Percentiles rank a stretch among this genome's conserved stretches.
phyloP scores from a whole-genome alignment of 92 coral and sea anemone genomes.

The Epizoanthus stellaris region DNA sequence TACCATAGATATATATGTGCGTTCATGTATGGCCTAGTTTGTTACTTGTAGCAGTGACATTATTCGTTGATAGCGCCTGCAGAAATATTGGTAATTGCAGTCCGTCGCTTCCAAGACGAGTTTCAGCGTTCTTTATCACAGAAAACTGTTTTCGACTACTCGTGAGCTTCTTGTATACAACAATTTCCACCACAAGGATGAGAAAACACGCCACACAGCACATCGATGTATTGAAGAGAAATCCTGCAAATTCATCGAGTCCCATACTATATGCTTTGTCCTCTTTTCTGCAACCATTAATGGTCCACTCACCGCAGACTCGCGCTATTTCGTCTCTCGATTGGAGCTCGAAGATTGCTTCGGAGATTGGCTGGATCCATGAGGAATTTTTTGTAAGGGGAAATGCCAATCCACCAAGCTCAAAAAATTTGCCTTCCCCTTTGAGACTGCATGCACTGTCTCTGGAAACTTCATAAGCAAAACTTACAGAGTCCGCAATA shows the following conservation, averaged over 20 bases:
- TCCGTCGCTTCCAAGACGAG: no score
- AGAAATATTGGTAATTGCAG: no score
- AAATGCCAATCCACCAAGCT: conserved; percentile 77
- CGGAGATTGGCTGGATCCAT: conserved; percentile 71
- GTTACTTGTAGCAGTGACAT: no score
- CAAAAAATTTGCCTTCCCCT: conserved; percentile 73
- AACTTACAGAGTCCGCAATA: conserved; percentile 66
- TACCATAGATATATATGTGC: no score
- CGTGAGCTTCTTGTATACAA: conserved; percentile 57
- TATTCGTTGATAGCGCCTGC: no score
- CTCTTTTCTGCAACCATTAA: conserved; percentile 52
- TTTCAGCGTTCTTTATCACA: no score
- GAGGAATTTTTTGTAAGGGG: conserved; percentile 77
- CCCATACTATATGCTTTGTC: conserved; percentile 73
- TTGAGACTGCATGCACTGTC: conserved; percentile 73
- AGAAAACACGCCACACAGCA: conserved; percentile 68
- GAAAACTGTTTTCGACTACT: conserved; percentile 55
- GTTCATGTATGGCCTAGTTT: no score
- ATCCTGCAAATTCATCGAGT: conserved; percentile 76
- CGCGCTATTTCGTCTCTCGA: conserved; percentile 49
- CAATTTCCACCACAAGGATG: conserved; percentile 60
- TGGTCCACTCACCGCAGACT: conserved; percentile 60
- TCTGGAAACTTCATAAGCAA: conserved; percentile 49
- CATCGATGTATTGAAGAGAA: conserved; percentile 74
- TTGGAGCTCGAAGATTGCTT: conserved; percentile 66